Conservation (phyloP, 2,797 vertebrate genomes). For the Takifugu rubripes region DNA sequence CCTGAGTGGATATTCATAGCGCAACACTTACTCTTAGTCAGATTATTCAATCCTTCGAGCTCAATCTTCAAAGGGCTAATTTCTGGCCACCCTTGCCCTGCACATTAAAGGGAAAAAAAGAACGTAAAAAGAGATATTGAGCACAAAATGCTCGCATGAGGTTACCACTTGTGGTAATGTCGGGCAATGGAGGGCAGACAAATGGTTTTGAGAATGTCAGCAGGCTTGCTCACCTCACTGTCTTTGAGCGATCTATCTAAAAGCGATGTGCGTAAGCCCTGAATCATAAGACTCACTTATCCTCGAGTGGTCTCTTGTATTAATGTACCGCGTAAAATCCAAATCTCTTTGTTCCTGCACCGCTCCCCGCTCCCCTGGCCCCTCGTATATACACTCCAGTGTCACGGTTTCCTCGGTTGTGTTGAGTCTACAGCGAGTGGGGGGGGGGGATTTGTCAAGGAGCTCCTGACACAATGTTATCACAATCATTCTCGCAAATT, state of each 20-base stretch:
- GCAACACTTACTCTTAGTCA: constrained; percentile 59
- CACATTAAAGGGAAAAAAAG: constrained; percentile 30
- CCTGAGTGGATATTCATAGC: constrained; percentile 68
- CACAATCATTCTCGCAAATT: constrained; percentile 59
- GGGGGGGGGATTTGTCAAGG: constrained; percentile 30
- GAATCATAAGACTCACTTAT: constrained; percentile 56
- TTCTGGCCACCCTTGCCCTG: constrained; percentile 63
- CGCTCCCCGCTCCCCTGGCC: constrained; percentile 11
- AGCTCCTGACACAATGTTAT: constrained; percentile 61
- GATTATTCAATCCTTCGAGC: constrained; percentile 70
- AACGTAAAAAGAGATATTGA: constrained; percentile 50
- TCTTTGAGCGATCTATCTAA: constrained; percentile 43
- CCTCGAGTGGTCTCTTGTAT: constrained; percentile 56
- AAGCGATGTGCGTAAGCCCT: constrained; percentile 40
- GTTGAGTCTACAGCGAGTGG: constrained; percentile 51
- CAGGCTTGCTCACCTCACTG: constrained; percentile 38
- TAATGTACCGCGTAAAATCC: constrained; percentile 51
- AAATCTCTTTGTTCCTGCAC: constrained; percentile 25
- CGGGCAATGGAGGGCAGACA: constrained; percentile 10
- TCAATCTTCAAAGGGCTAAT: constrained; percentile 69
- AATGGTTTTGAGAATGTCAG: constrained; percentile 22
- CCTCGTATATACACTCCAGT: constrained; percentile 31
- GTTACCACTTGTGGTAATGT: constrained; percentile 37
- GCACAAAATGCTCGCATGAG: constrained; percentile 51
- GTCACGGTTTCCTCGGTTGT: constrained; percentile 41